Evolutionary conservation across 1,140 invertebrate species (phyloP).

Genomic region (Temnothorax curvispinosus): DNA sequence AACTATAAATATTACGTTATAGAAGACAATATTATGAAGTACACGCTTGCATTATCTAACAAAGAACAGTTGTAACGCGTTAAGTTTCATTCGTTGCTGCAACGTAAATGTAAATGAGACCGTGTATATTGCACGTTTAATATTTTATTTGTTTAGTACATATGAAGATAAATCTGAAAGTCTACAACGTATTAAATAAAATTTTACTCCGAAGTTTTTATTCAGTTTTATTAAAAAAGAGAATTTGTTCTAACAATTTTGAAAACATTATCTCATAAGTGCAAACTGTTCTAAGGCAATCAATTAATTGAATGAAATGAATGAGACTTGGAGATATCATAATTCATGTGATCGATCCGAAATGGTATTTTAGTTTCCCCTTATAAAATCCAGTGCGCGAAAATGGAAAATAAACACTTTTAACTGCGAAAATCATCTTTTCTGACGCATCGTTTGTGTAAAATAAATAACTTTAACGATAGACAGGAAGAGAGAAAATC

Average conservation of each 20-base stretch:
- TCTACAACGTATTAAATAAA: neutral
- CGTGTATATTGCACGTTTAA: neutral
- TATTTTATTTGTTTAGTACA: neutral
- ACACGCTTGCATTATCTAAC: neutral
- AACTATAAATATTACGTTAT: slow-evolving; percentile 26
- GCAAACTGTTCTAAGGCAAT: neutral
- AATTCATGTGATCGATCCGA: neutral
- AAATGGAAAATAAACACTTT: slow-evolving; percentile 16
- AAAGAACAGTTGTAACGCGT: slow-evolving; percentile 3
- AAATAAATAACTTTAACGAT: slow-evolving; percentile 7
- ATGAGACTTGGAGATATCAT: neutral
- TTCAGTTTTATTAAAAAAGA: neutral
- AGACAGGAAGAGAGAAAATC: neutral
- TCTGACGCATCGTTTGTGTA: neutral
- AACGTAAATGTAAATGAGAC: neutral
- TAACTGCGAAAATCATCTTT: neutral
- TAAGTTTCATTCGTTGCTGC: slow-evolving; percentile 19
- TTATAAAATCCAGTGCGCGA: neutral
- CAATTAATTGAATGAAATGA: neutral
- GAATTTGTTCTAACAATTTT: neutral
- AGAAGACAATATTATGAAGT: slow-evolving; percentile 14
- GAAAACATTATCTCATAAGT: neutral
- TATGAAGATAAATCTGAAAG: neutral
- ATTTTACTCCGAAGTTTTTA: neutral
- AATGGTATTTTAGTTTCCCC: neutral